Conservation (phyloP, 1,140 invertebrate genomes). For the Calephelis virginiensis region DNA sequence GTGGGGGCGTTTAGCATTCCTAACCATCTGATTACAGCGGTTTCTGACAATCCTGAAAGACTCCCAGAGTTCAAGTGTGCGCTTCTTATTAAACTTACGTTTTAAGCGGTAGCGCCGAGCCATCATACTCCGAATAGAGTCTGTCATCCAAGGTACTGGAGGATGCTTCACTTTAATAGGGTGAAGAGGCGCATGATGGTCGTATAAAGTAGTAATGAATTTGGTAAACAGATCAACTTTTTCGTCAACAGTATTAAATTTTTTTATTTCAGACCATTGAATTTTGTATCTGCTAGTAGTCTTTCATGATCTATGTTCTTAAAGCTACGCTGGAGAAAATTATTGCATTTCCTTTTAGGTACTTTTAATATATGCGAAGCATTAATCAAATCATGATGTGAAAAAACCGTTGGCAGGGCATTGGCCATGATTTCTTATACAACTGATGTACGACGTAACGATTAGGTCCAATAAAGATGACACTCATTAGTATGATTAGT, state of each 20-base stretch:
- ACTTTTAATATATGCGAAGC: slow-evolving; percentile 14
- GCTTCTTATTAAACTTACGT: too few species aligned
- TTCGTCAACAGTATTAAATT: neutral
- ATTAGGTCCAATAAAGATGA: slow-evolving; percentile 26
- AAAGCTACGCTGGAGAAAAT: slow-evolving; percentile 21
- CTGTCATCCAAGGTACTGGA: too few species aligned
- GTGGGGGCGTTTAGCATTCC: too few species aligned
- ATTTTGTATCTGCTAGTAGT: neutral
- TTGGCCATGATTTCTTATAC: slow-evolving; percentile 22
- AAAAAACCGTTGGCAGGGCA: slow-evolving; percentile 19
- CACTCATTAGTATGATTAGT: slow-evolving; percentile 23
- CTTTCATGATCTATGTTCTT: slow-evolving; percentile 8
- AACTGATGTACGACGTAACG: slow-evolving; percentile 19
- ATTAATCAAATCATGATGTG: slow-evolving; percentile 29
- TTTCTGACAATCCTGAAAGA: too few species aligned
- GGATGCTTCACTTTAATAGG: too few species aligned
- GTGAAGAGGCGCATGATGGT: too few species aligned
- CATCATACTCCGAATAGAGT: too few species aligned
- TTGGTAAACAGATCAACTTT: slow-evolving; percentile 18
- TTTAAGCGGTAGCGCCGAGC: too few species aligned
- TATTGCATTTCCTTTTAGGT: slow-evolving; percentile 17
- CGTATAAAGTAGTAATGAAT: neutral
- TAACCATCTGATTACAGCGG: too few species aligned
- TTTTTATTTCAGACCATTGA: neutral
- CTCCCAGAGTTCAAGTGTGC: too few species aligned